Conservation (phyloP, 2,888 invertebrate genomes). For the Oscheius sp. region DNA sequence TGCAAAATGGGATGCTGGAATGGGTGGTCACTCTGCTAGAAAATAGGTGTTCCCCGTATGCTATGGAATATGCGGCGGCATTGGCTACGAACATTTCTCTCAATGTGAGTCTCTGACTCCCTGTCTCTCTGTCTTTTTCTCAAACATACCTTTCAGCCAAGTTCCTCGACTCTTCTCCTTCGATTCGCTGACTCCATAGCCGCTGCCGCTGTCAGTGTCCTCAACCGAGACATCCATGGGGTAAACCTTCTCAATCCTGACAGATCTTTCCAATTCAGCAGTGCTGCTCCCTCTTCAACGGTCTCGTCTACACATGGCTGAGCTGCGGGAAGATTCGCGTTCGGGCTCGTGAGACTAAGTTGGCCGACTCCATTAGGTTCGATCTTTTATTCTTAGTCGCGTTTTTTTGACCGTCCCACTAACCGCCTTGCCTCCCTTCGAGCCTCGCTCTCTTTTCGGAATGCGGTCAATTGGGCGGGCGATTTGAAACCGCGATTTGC, state of each 20-base stretch:
- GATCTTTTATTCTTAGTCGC: neutral
- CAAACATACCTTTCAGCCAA: constrained; percentile 40
- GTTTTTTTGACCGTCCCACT: neutral
- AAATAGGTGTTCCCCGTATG: constrained; percentile 49
- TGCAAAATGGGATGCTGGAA: constrained; percentile 53
- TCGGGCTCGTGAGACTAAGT: constrained; percentile 35
- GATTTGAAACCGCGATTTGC: constrained; percentile 38
- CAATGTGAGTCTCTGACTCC: constrained; percentile 41
- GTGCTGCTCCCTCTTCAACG: constrained; percentile 54
- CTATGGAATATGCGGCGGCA: constrained; percentile 54
- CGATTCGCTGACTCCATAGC: constrained; percentile 53
- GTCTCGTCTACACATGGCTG: constrained; percentile 45
- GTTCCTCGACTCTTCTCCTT: constrained; percentile 44
- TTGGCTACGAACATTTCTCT: constrained; percentile 49
- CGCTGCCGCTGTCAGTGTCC: constrained; percentile 43
- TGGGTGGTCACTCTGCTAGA: constrained; percentile 54
- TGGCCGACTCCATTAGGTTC: constrained; percentile 30
- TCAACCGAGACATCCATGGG: constrained; percentile 47
- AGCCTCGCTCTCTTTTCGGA: constrained; percentile 20
- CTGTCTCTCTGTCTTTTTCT: neutral
- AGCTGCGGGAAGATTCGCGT: constrained; percentile 39
- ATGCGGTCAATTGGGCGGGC: constrained; percentile 22
- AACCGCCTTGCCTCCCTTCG: constrained; percentile 25
- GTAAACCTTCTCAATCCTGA: constrained; percentile 32
- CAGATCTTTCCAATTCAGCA: constrained; percentile 41